Base-by-base conservation (phyloP, 1,140 invertebrate species). In the Apis florea region DNA sequence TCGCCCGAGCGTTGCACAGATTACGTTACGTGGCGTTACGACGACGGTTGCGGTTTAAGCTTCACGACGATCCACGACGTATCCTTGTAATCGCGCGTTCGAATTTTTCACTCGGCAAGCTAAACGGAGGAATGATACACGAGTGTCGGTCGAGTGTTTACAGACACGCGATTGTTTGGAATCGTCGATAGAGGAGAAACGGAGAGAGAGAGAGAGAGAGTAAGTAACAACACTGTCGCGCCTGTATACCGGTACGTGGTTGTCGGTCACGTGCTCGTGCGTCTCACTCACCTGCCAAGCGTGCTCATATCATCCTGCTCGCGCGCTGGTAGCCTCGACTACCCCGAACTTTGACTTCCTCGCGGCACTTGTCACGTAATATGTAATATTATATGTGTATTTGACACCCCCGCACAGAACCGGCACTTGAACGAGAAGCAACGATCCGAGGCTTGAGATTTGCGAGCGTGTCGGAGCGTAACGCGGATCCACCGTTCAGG, bases 291-390 rank as follows among this genome's bases (percentile, higher is more conserved):
- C 93, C 93, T 93, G 90, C 90, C 90, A 90, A 93, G 88, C 89
- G 93, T 91, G 91, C 92, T 94, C 93, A 93, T 94, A 92, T 92
- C 92, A 93, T 93, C 87, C 89, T 92, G 91, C 87, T 89, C 83
- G 89, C 85, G 89, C 70, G 87, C 83, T 84, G 88, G 88, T 88
- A 87, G 83, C 80, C 79, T 82, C 83, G 83, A 83, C 85, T 86
- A 85, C 85, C 85, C 78, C 47, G 53, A 54, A 54, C 51, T 56
- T 70, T 64, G 82, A 74, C 85, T 71, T 67, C 67, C 76, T 81
- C 83, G 49, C 40, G 79, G 70, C 86, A 88, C 86, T 88, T 85
- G 86, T 88, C 86, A 88, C 87, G 76, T 75, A 83, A 82, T 72
- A 80, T 47, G n/a, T 56, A n/a, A 56, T 21, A 4, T 54, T 61